Evolutionary conservation across 2,797 vertebrate species (phyloP).

Genomic region (Phrynocephalus vlangalii): DNA sequence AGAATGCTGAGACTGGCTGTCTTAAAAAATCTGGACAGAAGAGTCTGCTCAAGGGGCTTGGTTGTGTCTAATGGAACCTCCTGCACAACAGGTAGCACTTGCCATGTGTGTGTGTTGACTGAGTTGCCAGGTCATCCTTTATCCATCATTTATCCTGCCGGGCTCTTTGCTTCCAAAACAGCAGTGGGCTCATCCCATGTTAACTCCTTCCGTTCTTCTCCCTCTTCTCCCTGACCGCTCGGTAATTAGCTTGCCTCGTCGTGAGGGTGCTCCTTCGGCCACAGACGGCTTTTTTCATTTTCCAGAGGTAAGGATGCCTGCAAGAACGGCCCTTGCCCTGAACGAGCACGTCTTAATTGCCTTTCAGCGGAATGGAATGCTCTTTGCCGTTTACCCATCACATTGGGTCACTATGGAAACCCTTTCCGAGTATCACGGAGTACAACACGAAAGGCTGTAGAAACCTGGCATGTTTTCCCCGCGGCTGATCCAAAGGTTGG

Average conservation of each 20-base stretch:
- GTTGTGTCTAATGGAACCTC: background rate
- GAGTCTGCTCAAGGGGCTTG: background rate
- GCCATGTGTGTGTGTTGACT: background rate
- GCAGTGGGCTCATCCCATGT: conserved; percentile 9
- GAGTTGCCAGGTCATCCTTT: background rate
- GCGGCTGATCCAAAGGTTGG: background rate
- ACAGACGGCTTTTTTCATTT: background rate
- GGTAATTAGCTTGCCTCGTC: conserved; percentile 10
- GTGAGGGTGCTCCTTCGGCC: conserved; percentile 20
- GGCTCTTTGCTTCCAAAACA: background rate
- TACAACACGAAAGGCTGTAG: background rate
- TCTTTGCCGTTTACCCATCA: background rate
- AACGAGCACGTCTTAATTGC: background rate
- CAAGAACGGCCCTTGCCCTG: background rate
- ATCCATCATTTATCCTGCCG: background rate
- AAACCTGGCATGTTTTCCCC: background rate
- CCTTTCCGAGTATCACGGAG: background rate
- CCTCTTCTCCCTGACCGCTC: background rate
- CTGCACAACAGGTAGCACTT: background rate
- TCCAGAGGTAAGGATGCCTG: no score
- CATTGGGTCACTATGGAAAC: conserved; percentile 37
- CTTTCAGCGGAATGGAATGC: conserved; percentile 1
- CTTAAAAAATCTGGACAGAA: background rate
- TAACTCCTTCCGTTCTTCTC: background rate
- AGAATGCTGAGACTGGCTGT: no score